phyloP scores from a whole-genome alignment of 1,140 invertebrate species.

The Centruroides sculpturatus region DNA sequence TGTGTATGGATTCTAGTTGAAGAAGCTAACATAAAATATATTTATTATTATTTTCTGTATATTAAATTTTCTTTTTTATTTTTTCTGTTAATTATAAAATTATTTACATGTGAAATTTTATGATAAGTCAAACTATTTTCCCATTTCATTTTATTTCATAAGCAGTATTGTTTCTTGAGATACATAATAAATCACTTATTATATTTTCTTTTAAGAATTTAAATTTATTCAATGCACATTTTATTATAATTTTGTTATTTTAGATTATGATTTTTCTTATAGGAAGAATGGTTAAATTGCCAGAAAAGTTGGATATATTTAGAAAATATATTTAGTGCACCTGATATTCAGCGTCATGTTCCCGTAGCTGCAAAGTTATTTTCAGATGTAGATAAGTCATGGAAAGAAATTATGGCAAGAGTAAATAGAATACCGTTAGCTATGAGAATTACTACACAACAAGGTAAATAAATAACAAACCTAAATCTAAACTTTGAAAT shows the following conservation, averaged over 20 bases:
- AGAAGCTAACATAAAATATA: no score
- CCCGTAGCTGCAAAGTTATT: constrained; percentile 72
- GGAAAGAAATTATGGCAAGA: constrained; percentile 67
- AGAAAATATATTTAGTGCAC: constrained; percentile 71
- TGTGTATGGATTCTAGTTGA: no score
- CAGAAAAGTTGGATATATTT: constrained; percentile 68
- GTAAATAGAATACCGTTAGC: constrained; percentile 43
- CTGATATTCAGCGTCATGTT: constrained; percentile 73
- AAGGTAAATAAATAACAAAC: constrained; percentile 43
- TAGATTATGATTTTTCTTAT: constrained; percentile 11
- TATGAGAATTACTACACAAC: constrained; percentile 24
- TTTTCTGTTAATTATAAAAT: no score
- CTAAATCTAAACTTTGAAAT: no score
- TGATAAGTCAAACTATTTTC: no score
- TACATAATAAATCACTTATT: constrained; percentile 18
- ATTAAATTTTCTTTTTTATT: no score
- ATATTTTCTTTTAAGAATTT: neutral
- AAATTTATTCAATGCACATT: neutral
- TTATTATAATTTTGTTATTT: neutral
- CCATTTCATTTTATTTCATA: no score
- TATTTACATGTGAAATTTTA: no score
- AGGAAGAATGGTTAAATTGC: constrained; percentile 66
- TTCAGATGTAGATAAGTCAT: constrained; percentile 65
- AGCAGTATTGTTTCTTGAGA: no score
- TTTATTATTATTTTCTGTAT: no score